A percentile compares a stretch with the other conserved stretches of the same genome.
These are phyloP conservation scores for Caenorhabditis tropicalis DNA, from an alignment of 1,140 invertebrate species.

Conservation along the genomic window DNA sequence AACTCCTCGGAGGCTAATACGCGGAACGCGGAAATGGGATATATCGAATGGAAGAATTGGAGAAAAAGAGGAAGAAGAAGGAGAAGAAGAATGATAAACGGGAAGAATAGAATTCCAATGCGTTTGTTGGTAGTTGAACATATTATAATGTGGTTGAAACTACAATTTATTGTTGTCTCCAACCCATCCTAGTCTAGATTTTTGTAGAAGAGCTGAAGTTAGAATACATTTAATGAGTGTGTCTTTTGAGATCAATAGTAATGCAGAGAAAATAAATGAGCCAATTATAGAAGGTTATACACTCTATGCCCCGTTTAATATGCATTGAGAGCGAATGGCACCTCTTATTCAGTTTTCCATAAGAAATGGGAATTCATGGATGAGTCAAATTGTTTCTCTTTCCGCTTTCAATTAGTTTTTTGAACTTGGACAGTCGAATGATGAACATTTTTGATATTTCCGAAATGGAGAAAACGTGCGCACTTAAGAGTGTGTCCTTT, in stretches of 20 bases:
- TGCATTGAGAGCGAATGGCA: background rate
- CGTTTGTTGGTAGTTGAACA: background rate
- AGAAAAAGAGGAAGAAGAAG: background rate
- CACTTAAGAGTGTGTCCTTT: too few species aligned
- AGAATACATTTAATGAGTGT: too few species aligned
- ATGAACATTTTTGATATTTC: too few species aligned
- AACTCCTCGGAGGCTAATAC: conserved; percentile 20
- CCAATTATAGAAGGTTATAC: background rate
- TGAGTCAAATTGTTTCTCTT: background rate
- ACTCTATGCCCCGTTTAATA: background rate
- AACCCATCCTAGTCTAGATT: too few species aligned
- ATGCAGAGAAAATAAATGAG: background rate
- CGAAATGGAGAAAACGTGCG: too few species aligned
- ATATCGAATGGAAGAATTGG: background rate
- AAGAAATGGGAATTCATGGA: background rate
- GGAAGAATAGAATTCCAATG: background rate
- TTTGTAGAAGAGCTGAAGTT: too few species aligned
- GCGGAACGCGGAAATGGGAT: conserved; percentile 16
- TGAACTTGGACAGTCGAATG: too few species aligned
- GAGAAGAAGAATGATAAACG: conserved; percentile 3
- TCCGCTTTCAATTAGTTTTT: background rate
- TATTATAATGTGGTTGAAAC: background rate
- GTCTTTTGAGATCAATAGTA: background rate
- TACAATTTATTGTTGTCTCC: background rate
- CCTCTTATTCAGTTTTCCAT: background rate